Conservation (phyloP, 2,113 vertebrate species). For the Archilochus colubris region DNA sequence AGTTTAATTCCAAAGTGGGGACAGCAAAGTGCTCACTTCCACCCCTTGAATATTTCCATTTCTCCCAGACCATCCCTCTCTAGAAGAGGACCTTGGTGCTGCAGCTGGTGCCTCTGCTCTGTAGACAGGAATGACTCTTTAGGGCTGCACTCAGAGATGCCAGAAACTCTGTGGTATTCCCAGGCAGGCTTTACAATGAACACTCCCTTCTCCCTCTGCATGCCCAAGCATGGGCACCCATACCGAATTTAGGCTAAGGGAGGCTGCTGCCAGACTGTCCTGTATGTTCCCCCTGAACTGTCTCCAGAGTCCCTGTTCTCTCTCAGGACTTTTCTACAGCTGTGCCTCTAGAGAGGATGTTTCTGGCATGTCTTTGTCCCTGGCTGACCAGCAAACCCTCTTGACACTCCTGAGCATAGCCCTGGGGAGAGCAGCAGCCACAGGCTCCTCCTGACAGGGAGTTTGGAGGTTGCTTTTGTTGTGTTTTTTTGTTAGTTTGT, state of each 20-base stretch:
- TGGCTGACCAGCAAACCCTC: background rate
- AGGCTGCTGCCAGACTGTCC: background rate
- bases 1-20: background rate
- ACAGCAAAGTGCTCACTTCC: background rate
- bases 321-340: background rate
- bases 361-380: background rate
- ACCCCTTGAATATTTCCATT: background rate
- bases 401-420: rapidly evolving
- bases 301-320: background rate
- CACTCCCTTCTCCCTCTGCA: background rate
- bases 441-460: rapidly evolving
- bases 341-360: background rate
- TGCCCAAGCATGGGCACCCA: background rate
- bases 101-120: background rate
- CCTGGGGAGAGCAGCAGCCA: background rate
- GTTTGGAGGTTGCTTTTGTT: background rate
- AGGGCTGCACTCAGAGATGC: background rate
- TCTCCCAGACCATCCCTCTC: background rate
- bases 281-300: background rate
- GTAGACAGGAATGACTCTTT: background rate
- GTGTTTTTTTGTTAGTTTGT: too few species aligned
- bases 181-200: background rate
- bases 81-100: too few species aligned
- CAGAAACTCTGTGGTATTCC: background rate
- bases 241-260: background rate